These are phyloP conservation scores for Spheniscus mendiculus DNA, from an alignment of 2,113 vertebrate genomes.

Conservation along the genomic window DNA sequence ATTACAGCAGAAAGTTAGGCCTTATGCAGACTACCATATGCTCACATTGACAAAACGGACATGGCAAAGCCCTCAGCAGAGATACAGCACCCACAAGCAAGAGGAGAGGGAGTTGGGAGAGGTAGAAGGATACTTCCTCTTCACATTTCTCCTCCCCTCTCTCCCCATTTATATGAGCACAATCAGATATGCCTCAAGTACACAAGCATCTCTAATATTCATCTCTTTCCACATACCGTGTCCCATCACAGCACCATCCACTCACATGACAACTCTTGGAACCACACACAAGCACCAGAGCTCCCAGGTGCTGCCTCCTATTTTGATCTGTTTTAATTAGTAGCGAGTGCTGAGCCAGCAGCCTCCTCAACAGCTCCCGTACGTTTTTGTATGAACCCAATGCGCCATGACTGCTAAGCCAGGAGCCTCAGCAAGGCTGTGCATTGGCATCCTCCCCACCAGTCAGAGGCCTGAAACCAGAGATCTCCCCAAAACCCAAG, in stretches of 20 bases:
- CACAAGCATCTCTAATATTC: neutral
- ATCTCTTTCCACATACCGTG: neutral
- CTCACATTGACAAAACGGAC: neutral
- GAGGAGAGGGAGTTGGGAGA: neutral
- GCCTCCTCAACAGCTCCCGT: neutral
- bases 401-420: neutral
- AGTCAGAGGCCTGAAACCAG: neutral
- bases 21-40: neutral
- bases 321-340: neutral
- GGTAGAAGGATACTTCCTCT: neutral
- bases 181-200: neutral
- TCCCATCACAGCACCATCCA: neutral
- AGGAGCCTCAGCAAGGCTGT: neutral
- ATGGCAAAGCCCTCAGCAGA: neutral
- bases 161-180: neutral
- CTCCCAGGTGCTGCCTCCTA: neutral
- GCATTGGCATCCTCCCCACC: accelerated
- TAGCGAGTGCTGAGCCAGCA: neutral
- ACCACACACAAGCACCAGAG: neutral
- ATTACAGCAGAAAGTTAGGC: neutral
- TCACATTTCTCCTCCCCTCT: neutral
- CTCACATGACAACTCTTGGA: neutral
- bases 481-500: neutral
- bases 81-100: too few species aligned
- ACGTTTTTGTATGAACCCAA: neutral